Conservation (phyloP, 1,140 invertebrate genomes). For the Drosophila orosa region DNA sequence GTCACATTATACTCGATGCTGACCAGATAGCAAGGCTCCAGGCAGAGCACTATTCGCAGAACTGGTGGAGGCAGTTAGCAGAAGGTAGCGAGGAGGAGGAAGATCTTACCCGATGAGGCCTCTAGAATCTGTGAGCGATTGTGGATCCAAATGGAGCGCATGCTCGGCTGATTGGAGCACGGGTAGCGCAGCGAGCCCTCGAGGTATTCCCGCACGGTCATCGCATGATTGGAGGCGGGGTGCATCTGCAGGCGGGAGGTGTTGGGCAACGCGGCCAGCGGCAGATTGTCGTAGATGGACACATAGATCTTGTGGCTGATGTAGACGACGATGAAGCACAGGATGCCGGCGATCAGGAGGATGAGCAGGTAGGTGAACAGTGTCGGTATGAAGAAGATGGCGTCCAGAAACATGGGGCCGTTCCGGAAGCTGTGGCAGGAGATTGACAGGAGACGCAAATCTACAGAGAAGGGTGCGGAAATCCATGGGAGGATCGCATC, state of each 20-base stretch:
- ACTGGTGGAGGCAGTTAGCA: slow-evolving; percentile 20
- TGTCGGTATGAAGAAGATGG: slow-evolving; percentile 77
- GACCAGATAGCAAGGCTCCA: slow-evolving; percentile 74
- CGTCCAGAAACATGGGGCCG: slow-evolving; percentile 73
- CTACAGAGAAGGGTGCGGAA: slow-evolving; percentile 19
- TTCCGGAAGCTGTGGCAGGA: slow-evolving; percentile 25
- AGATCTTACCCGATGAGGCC: slow-evolving; percentile 57
- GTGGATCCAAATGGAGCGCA: slow-evolving; percentile 62
- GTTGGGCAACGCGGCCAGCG: slow-evolving; percentile 46
- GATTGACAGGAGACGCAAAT: slow-evolving; percentile 29
- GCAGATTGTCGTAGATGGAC: slow-evolving; percentile 76
- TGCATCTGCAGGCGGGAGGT: slow-evolving; percentile 2
- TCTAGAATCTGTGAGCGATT: slow-evolving; percentile 46
- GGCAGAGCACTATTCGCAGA: slow-evolving; percentile 51
- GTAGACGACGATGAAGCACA: slow-evolving; percentile 80
- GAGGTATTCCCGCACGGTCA: slow-evolving; percentile 21
- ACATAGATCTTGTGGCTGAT: slow-evolving; percentile 80
- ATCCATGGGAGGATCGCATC: slow-evolving; percentile 24
- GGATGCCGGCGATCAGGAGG: slow-evolving; percentile 70
- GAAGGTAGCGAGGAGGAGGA: not conserved
- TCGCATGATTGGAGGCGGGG: slow-evolving; percentile 27
- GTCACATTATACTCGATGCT: slow-evolving; percentile 53
- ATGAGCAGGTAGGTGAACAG: slow-evolving; percentile 78
- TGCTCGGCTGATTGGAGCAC: slow-evolving; percentile 23
- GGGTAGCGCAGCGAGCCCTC: slow-evolving; percentile 7